Evolutionary conservation across 2,888 invertebrate species (phyloP), one percentile per base, ranked within the genome.

Genomic region (Tetramorium bicarinatum): DNA sequence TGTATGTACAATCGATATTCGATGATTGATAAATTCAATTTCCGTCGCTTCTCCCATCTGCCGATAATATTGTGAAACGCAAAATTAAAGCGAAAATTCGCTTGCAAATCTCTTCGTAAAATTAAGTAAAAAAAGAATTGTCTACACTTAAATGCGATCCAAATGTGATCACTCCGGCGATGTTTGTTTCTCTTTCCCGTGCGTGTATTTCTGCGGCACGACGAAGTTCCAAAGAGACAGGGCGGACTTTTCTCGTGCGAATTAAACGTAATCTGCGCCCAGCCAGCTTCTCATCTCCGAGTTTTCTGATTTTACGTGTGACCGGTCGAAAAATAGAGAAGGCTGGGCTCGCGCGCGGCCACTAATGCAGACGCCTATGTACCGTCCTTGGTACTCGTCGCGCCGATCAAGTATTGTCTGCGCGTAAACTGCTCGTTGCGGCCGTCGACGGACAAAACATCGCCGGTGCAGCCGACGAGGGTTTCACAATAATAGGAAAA

Each of bases 401-500:
- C 74, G 66, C 85, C 13, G 92, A 67, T 69, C 86, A 92, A 90
- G 76, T 84, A 86, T 92, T 91, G 92, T 92, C 92, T 67, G 25
- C 44, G 52, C 67, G 34, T 38, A 38, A 61, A 49, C 77, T 74
- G 75, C 88, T 84, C 75, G 75, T n/a, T 47, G 72, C 74, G 54
- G 64, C 41, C 66, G 25, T 9, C 8, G 9, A 0, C 9, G 34
- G 89, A 86, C 90, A 84, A 87, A 79, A 86, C 0, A 88, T 89
- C 18, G 7, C 7, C 91, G 69, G 62, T 29, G 61, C 69, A 34
- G 56, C 66, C 86, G 15, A 76, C 84, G 91, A 90, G 90, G 92
- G 88, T 93, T 93, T 92, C 92, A 91, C 92, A 93, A 93, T 93
- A 93, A 93, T 92, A 92, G 91, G 92, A 91, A 90, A 90, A 77